Base-by-base conservation (phyloP, 2,888 invertebrate species). In the Torymus texanus region DNA sequence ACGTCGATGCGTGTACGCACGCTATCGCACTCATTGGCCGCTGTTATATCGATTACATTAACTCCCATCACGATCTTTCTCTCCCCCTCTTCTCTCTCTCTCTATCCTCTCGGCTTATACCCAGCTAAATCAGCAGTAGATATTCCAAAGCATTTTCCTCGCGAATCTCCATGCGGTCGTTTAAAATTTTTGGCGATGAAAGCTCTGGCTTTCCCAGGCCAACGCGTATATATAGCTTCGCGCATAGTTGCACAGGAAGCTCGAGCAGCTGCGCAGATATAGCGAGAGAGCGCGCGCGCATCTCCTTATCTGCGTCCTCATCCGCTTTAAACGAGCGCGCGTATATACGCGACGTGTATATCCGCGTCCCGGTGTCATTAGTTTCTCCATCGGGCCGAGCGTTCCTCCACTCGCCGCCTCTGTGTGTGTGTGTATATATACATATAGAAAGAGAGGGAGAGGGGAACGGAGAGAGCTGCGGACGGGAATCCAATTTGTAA, bases 401-500 rank as follows among this genome's bases (percentile, higher is more conserved):
- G 21, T 55, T n/a, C 50, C 50, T 41, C 41, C 63, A 2, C 81
- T 81, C 81, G 74, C 78, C 80, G 75, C 82, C 41, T 41, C 5
- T 41, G 8, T 29, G 5, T 29, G 24, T 29, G 29, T 29, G 41
- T 8, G 5, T 41, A 8, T 41, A 8, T 8, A 41, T 8, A 41
- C 10, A 41, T 4, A 41, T 8, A 41, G 41, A 8, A 8, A 41
- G 74, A 73, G 78, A 70, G 75, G 67, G 78, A 61, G 41, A 16
- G 24, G 62, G 51, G 68, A 53, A 18, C 13, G 53, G n/a, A 24
- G 11, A 18, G 12, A 21, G 62, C 70, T 71, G 62, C 78, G 77
- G 79, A 76, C 83, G 84, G 84, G 85, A 86, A 85, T 84, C 83
- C 85, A 87, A 86, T 86, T 87, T 85, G 85, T 85, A 86, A 87